These are phyloP conservation scores for Vicugna pacos DNA, from an alignment of 2,113 vertebrate genomes.

Conservation along the genomic window DNA sequence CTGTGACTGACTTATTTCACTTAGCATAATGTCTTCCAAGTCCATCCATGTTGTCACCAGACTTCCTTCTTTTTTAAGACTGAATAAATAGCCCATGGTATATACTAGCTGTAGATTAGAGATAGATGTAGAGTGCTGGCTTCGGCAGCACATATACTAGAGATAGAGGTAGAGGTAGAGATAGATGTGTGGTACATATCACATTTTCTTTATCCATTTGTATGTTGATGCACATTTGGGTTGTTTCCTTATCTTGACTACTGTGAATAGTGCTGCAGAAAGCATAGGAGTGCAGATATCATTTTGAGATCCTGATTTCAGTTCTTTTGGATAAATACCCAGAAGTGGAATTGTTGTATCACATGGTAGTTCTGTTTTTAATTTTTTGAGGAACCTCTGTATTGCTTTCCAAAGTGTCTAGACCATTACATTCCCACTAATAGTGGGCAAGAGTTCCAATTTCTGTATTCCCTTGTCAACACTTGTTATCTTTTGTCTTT, in stretches of 20 bases:
- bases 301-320: not conserved
- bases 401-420: not conserved
- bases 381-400: too few species aligned
- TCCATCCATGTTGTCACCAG: too few species aligned
- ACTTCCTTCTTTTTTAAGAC: not conserved
- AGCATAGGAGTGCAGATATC: too few species aligned
- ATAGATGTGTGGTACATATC: not conserved
- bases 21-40: not conserved
- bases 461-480: not conserved
- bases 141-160: too few species aligned
- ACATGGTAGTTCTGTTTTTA: not conserved
- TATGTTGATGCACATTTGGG: not conserved
- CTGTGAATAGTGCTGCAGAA: not conserved
- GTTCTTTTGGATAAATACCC: not conserved
- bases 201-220: not conserved
- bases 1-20: not conserved
- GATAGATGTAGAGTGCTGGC: too few species aligned
- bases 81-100: too few species aligned
- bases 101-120: not conserved
- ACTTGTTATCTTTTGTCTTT: not conserved
- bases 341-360: not conserved
- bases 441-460: not conserved
- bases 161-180: not conserved
- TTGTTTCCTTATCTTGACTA: not conserved
- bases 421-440: not conserved